Conservation (phyloP, 2,888 invertebrate species). For the Cheilosia urbana region DNA sequence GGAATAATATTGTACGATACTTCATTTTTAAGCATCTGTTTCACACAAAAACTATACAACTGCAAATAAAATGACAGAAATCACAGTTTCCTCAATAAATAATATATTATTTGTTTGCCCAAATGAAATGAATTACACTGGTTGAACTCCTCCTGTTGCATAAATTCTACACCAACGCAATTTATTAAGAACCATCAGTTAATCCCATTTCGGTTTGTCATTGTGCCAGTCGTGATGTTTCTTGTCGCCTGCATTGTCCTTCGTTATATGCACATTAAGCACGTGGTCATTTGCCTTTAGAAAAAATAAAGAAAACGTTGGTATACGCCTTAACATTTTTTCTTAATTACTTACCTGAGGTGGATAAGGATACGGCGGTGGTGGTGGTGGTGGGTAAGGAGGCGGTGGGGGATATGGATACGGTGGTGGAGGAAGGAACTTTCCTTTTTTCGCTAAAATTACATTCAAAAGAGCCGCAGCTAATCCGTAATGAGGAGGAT, state of each 20-base stretch:
- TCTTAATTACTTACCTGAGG: conserved; percentile 24
- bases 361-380: conserved; percentile 33
- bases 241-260: conserved; percentile 32
- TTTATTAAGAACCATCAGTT: neutral
- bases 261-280: conserved; percentile 43
- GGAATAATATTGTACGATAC: too few species aligned
- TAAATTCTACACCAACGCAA: neutral
- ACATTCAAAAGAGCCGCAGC: conserved; percentile 25
- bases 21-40: too few species aligned
- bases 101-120: neutral
- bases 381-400: conserved; percentile 15
- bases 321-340: too few species aligned
- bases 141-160: neutral
- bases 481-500: conserved; percentile 33
- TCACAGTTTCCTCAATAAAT: neutral
- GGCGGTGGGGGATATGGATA: conserved; percentile 27
- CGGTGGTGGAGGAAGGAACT: conserved; percentile 24
- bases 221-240: conserved; percentile 47
- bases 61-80: neutral
- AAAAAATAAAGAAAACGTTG: neutral
- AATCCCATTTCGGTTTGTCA: conserved; percentile 39
- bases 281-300: conserved; percentile 25
- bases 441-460: conserved; percentile 49
- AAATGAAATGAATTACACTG: neutral
- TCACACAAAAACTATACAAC: too few species aligned